These are phyloP conservation scores for Germaria angustata DNA, from an alignment of 2,888 invertebrate species.

Conservation along the genomic window DNA sequence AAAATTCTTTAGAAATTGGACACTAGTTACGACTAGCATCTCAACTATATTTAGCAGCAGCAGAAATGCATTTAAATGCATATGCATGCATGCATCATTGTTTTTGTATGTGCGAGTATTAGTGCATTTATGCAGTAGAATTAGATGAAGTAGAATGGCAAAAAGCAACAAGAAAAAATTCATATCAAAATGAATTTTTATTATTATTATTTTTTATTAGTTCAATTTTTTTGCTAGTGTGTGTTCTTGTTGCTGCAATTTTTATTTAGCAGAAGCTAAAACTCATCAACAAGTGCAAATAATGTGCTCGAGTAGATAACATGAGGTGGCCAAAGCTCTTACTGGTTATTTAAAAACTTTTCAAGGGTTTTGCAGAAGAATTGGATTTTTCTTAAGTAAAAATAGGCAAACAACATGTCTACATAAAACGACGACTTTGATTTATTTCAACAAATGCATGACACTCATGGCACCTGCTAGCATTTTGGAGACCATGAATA, in stretches of 20 bases:
- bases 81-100: slow-evolving; percentile 3
- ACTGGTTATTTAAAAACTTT: too few species aligned
- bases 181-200: slow-evolving; percentile 53
- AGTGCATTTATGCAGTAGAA: slow-evolving; percentile 7
- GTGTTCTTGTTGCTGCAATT: slow-evolving; percentile 5
- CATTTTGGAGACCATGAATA: too few species aligned
- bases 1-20: slow-evolving; percentile 62
- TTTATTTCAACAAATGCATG: too few species aligned
- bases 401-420: too few species aligned
- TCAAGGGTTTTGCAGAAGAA: too few species aligned
- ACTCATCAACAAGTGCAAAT: slow-evolving; percentile 58
- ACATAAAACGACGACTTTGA: too few species aligned
- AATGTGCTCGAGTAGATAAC: slow-evolving; percentile 10
- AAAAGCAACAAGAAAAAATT: slow-evolving; percentile 22
- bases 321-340: slow-evolving; percentile 35
- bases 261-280: slow-evolving; percentile 55
- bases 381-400: too few species aligned
- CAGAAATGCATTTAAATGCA: slow-evolving; percentile 11
- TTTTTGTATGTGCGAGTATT: neutral
- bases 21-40: slow-evolving; percentile 39
- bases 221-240: slow-evolving; percentile 1
- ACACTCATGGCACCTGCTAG: too few species aligned
- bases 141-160: slow-evolving; percentile 12
- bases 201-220: slow-evolving; percentile 42
- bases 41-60: slow-evolving; percentile 1